These are phyloP conservation scores for Formica exsecta DNA, from an alignment of 1,140 invertebrate genomes.

Conservation along the genomic window DNA sequence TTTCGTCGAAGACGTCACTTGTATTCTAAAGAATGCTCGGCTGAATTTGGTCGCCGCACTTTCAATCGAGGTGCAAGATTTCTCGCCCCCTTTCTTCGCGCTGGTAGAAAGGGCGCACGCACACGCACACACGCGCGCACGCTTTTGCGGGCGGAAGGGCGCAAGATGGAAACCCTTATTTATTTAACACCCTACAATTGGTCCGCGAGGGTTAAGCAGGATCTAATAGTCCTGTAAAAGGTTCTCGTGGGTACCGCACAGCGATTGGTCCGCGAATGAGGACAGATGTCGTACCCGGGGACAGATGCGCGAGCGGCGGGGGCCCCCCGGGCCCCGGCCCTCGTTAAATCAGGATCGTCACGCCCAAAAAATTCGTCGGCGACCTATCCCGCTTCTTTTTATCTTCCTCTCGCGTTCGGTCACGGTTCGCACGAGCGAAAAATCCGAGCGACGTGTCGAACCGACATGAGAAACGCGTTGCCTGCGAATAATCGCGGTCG, in stretches of 20 bases:
- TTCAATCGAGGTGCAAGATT: background rate
- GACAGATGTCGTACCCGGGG: conserved; percentile 84
- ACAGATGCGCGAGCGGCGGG: conserved; percentile 78
- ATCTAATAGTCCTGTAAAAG: conserved; percentile 87
- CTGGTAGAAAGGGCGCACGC: conserved; percentile 1
- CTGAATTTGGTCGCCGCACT: background rate
- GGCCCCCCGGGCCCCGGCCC: conserved; percentile 65
- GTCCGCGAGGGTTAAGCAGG: conserved; percentile 84
- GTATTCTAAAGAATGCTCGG: background rate
- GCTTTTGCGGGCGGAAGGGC: conserved; percentile 26
- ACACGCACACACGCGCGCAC: background rate
- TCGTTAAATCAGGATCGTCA: conserved; percentile 85
- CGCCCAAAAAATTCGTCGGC: conserved; percentile 81
- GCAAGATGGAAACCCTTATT: conserved; percentile 82
- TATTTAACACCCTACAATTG: conserved; percentile 87
- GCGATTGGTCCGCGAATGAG: conserved; percentile 79
- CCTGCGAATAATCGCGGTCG: conserved; percentile 53
- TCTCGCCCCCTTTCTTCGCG: conserved; percentile 17
- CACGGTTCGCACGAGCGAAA: conserved; percentile 43
- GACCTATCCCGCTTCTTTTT: conserved; percentile 56
- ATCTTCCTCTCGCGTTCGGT: conserved; percentile 33
- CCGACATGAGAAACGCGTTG: conserved; percentile 45
- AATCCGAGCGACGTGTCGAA: conserved; percentile 46
- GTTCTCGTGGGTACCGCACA: conserved; percentile 77
- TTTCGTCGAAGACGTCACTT: background rate